A percentile compares a stretch with the other conserved stretches of the same genome.
These are phyloP conservation scores for Papilio xuthus DNA, from an alignment of 1,140 invertebrate species.

Conservation along the genomic window DNA sequence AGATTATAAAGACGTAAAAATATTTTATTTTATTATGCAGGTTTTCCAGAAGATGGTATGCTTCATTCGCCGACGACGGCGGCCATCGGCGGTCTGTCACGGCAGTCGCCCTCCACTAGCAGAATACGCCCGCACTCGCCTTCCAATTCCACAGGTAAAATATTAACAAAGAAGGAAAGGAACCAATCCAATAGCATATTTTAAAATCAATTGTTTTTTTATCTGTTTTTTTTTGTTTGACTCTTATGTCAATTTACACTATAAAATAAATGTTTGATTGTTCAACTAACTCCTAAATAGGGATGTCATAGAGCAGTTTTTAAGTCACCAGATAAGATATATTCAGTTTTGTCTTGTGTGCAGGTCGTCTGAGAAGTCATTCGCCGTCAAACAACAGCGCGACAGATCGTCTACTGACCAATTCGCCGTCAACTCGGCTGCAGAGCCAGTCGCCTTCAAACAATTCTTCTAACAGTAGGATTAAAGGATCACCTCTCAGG, in stretches of 20 bases:
- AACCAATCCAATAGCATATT: no score
- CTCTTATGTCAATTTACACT: no score
- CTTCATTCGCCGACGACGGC: slow-evolving; percentile 70
- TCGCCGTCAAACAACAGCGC: slow-evolving; percentile 69
- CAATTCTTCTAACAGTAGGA: slow-evolving; percentile 65
- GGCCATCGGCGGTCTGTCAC: slow-evolving; percentile 59
- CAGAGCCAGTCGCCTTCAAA: slow-evolving; percentile 73
- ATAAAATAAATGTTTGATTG: no score
- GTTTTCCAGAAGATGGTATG: slow-evolving; percentile 74
- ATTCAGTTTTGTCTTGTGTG: slow-evolving; percentile 11
- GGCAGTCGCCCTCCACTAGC: slow-evolving; percentile 61
- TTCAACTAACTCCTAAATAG: no score
- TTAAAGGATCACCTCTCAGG: slow-evolving; percentile 70
- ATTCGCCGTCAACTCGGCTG: slow-evolving; percentile 61
- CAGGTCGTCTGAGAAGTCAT: slow-evolving; percentile 70
- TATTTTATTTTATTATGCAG: slow-evolving; percentile 41
- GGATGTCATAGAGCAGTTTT: no score
- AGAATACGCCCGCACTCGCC: slow-evolving; percentile 64
- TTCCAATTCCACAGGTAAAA: slow-evolving; percentile 63
- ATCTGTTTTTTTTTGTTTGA: no score
- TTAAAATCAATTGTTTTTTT: no score
- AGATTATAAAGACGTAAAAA: no score
- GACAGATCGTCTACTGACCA: slow-evolving; percentile 59
- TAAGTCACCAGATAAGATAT: no score
- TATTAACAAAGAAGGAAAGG: background rate